Conservation (phyloP, 1,140 invertebrate species). For the Aphaenogaster rudis region DNA sequence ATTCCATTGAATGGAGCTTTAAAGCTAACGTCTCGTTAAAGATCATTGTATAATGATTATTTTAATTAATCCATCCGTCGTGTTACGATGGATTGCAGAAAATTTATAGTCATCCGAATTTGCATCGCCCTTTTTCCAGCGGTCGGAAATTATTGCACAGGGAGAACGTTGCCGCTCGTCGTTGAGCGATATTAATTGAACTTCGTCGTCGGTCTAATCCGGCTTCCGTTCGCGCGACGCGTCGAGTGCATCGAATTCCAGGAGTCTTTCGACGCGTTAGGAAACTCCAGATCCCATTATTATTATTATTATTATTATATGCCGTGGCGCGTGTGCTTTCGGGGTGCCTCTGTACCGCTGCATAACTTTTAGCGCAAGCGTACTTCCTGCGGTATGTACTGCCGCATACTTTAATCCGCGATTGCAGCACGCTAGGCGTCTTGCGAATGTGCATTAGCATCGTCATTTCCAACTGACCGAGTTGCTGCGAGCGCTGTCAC, state of each 20-base stretch:
- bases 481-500: slow-evolving; percentile 29
- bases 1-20: background rate
- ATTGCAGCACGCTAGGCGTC: background rate
- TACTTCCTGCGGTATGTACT: background rate
- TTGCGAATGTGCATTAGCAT: slow-evolving; percentile 29
- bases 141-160: background rate
- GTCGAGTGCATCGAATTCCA: background rate
- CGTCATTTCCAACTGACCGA: slow-evolving; percentile 46
- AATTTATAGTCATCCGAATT: background rate
- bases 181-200: slow-evolving; percentile 22
- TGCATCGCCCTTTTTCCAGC: background rate
- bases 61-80: background rate
- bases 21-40: background rate
- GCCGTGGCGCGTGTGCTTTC: background rate
- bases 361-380: slow-evolving; percentile 12
- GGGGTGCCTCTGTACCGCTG: background rate
- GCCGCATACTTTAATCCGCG: slow-evolving; percentile 14
- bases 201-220: background rate
- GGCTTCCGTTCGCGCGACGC: background rate
- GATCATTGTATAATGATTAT: background rate
- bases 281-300: background rate
- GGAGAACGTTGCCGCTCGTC: background rate
- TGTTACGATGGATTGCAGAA: background rate
- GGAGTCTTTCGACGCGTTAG: slow-evolving; percentile 1
- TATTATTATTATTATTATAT: slow-evolving; percentile 32